Percentiles rank a stretch among this genome's conserved stretches.
Evolutionary conservation across 2,113 vertebrate genomes (phyloP).

Genomic region (Bothrops jararaca): DNA sequence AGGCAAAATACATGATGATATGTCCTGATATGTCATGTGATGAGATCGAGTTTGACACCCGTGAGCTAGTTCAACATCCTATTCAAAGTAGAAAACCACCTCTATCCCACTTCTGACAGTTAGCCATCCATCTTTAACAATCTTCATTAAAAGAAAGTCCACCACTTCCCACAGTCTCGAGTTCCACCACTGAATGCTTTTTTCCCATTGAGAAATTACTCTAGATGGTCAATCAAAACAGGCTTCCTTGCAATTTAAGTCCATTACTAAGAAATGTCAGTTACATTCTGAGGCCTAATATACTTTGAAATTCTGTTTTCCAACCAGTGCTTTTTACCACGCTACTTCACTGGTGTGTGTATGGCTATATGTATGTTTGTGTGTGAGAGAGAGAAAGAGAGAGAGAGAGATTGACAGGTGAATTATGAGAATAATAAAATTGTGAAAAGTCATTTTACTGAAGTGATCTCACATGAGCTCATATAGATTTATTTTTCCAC

Average conservation of each 20-base stretch:
- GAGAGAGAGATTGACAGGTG: background rate
- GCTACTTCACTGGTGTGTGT: background rate
- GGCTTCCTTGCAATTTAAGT: background rate
- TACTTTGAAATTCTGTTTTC: background rate
- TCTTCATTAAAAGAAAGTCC: background rate
- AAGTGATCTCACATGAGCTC: slow-evolving; percentile 9
- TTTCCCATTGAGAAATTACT: background rate
- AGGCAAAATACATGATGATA: too few species aligned
- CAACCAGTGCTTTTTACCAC: background rate
- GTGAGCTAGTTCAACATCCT: background rate
- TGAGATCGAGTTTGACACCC: too few species aligned
- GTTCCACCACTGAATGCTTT: background rate
- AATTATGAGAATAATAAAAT: slow-evolving; percentile 35
- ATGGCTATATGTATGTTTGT: background rate
- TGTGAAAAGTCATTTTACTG: background rate
- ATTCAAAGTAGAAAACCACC: background rate
- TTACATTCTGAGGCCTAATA: background rate
- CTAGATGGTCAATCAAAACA: background rate
- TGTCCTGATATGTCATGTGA: too few species aligned
- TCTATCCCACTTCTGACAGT: background rate
- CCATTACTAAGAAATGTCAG: background rate
- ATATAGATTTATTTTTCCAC: slow-evolving; percentile 17
- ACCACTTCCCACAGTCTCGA: background rate
- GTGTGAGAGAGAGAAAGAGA: too few species aligned
- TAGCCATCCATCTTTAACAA: background rate